These are phyloP conservation scores for Elephas maximus DNA, from an alignment of 2,113 vertebrate species.

Conservation along the genomic window DNA sequence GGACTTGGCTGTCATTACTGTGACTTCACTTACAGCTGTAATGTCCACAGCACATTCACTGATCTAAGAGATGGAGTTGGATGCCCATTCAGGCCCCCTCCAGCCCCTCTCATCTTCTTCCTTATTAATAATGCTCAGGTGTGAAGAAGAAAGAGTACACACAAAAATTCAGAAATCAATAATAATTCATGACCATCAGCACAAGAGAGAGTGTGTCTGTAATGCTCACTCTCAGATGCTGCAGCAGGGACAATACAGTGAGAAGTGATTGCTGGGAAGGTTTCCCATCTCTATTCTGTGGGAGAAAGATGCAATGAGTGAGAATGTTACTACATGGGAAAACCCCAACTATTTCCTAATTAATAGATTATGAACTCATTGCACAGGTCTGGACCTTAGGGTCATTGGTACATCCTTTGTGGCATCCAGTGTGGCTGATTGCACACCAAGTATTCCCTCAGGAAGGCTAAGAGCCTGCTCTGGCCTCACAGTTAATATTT, in stretches of 20 bases:
- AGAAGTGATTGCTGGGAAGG: too few relatives aligned
- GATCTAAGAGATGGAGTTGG: neutral
- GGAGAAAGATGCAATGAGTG: neutral
- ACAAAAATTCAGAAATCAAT: too few relatives aligned
- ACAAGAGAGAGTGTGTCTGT: neutral
- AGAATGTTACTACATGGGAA: neutral
- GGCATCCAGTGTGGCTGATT: neutral
- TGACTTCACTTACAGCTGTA: neutral
- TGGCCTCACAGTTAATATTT: neutral
- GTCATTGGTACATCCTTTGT: neutral
- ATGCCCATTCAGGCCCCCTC: too few relatives aligned
- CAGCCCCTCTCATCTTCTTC: neutral
- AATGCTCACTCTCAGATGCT: rapidly evolving
- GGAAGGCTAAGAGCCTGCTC: neutral
- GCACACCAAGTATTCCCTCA: neutral
- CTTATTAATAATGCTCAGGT: neutral
- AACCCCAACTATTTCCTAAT: neutral
- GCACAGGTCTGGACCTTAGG: neutral
- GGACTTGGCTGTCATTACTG: neutral
- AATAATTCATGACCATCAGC: neutral
- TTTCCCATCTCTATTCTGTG: too few relatives aligned
- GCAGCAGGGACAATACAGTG: too few relatives aligned
- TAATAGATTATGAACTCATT: neutral
- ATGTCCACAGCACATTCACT: neutral
- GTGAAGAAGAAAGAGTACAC: neutral